Evolutionary conservation across 35 echinoderm and acorn worm species (phyloP).

Genomic region (Apostichopus japonicus): DNA sequence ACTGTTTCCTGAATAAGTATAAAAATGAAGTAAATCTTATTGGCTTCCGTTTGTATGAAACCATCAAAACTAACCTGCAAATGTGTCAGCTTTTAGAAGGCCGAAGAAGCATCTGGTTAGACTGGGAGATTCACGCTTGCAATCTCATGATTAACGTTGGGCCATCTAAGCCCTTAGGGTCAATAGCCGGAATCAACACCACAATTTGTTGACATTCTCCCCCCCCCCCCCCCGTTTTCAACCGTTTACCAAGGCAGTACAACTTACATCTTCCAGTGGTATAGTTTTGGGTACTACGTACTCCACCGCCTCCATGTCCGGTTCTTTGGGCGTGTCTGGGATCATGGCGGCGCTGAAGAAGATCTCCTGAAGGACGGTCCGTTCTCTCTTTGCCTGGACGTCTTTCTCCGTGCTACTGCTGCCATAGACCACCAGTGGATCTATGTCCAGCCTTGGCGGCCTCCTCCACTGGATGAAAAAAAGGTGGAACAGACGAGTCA

Average conservation of each 20-base stretch:
- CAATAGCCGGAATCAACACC: too few species aligned
- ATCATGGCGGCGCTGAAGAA: conserved; percentile 85
- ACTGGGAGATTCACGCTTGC: too few species aligned
- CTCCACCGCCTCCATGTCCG: conserved; percentile 79
- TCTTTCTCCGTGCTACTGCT: conserved; percentile 75
- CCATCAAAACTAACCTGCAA: too few species aligned
- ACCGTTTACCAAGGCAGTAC: background rate
- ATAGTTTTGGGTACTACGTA: conserved; percentile 71
- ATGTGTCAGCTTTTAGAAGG: too few species aligned
- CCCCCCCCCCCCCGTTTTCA: too few species aligned
- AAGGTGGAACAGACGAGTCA: background rate
- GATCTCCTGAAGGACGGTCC: conserved; percentile 83
- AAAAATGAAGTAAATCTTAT: too few species aligned
- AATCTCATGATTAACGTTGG: too few species aligned
- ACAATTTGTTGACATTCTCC: too few species aligned
- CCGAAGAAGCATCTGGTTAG: too few species aligned
- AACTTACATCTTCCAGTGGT: conserved; percentile 97
- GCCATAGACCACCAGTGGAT: conserved; percentile 47
- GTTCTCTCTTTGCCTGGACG: conserved; percentile 77
- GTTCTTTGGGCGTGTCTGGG: conserved; percentile 85
- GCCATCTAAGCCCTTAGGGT: too few species aligned
- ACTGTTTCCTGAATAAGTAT: background rate
- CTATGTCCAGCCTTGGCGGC: conserved; percentile 52
- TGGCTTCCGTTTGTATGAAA: too few species aligned
- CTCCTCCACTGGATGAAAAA: conserved; percentile 66